Evolutionary conservation across 2,888 invertebrate genomes (phyloP).

Genomic region (Pharmacophagus antenor): DNA sequence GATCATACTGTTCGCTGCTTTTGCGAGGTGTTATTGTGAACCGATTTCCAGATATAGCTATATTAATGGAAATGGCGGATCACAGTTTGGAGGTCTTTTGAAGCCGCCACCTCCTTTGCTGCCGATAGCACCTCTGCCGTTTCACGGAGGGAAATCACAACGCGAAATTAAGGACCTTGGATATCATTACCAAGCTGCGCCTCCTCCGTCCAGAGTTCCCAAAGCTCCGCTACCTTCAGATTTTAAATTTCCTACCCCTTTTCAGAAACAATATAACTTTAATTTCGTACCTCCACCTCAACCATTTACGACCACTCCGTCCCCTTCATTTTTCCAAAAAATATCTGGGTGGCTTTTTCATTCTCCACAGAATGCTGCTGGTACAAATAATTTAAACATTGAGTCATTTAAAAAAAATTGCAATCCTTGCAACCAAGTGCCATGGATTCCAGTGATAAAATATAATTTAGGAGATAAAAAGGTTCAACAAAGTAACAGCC

Average conservation of each 20-base stretch:
- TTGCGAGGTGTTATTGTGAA: conserved; percentile 56
- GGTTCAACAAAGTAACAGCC: conserved; percentile 50
- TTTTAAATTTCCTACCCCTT: conserved; percentile 71
- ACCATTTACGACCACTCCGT: conserved; percentile 64
- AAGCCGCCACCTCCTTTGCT: conserved; percentile 69
- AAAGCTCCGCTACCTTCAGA: conserved; percentile 44
- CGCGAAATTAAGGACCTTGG: conserved; percentile 59
- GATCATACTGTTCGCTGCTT: conserved; percentile 53
- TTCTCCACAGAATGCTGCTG: conserved; percentile 62
- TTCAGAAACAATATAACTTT: conserved; percentile 73
- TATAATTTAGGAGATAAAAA: conserved; percentile 68
- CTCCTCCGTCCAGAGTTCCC: conserved; percentile 50
- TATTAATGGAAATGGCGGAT: conserved; percentile 49
- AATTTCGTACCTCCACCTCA: conserved; percentile 72
- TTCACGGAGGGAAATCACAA: conserved; percentile 59
- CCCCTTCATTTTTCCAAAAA: conserved; percentile 80
- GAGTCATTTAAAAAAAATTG: conserved; percentile 81
- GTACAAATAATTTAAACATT: conserved; percentile 47
- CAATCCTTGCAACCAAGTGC: conserved; percentile 88
- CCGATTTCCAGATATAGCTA: conserved; percentile 48
- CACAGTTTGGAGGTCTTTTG: conserved; percentile 61
- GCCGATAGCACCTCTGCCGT: conserved; percentile 64
- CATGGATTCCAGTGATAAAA: conserved; percentile 88
- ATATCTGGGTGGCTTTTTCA: conserved; percentile 83
- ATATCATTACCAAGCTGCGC: conserved; percentile 58